Evolutionary conservation across 2,113 vertebrate species (phyloP), one percentile per base, ranked within the genome.

Genomic region (Chauna torquata): DNA sequence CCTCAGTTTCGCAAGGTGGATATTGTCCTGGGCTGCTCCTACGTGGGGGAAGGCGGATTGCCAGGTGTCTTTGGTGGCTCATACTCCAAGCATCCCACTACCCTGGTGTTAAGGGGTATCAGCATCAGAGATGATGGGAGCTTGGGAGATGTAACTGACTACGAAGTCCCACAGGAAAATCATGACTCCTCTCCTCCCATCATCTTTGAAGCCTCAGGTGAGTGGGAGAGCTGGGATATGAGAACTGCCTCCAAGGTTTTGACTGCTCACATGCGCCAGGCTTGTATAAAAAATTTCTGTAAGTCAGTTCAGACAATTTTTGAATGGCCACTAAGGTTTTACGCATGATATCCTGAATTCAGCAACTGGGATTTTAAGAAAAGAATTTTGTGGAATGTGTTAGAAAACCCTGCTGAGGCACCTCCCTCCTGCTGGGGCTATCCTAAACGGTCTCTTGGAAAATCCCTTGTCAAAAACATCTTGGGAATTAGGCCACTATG

Each of bases 131-230:
- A 98, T 0, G 97, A 98, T 0, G 96, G 98, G 68, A 97, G 98
- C 27, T 94, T 98, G 11, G 98, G 98, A 58, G 96, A 96, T 9
- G 89, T 98, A 66, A 98, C 98, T 0, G 95, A 98, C 3, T 99
- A 98, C 92, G 96, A 88, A 6, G 96, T 94, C 14, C 82, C 96
- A 1, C 14, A 40, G 55, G 90, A 96, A 88, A 94, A 97, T 24
- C 97, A 97, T 8, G 95, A 65, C 49, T n/a, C 49, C 22, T 42
- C 89, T 75, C 49, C 72, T n/a, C 90, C 95, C 81, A 36, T 98
- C 47, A 80, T 98, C 66, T 98, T 99, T 17, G 98, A 99, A 90
- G 96, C 95, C 66, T 97, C 97, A 94, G 98, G 99, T 99, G 96
- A 96, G 86, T 25, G 54, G 28, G 61, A 64, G 6, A 50, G 16